Evolutionary conservation across 2,888 invertebrate genomes (phyloP), one percentile per base, ranked within the genome.

Genomic region (Microctonus hyperodae): DNA sequence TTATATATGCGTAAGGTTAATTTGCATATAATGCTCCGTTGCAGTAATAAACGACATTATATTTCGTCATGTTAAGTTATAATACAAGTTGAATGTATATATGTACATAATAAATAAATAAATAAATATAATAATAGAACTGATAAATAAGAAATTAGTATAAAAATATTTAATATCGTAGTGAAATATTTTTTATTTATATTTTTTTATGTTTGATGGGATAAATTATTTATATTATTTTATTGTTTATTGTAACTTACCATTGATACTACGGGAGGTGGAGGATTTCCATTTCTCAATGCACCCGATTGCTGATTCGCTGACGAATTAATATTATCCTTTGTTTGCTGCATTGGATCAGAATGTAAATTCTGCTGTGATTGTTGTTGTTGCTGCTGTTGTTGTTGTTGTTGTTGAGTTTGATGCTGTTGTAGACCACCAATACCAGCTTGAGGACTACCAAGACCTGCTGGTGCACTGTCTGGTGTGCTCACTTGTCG

Each of bases 321-420:
- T 73, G 79, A 78, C 59, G 83, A 76, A 74, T 81, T 82, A 20
- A 83, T 79, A 75, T 77, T 80, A 76, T 83, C 83, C 78, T 83
- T 83, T 73, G 82, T 78, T 68, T 83, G 83, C 82, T 83, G 83
- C 83, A 83, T 83, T 70, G 82, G 81, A 74, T 83, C 83, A 62
- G 74, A 69, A 75, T 81, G 81, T 66, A 81, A 72, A 56, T 78
- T 70, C 75, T 79, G 78, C 69, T 80, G 81, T 58, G 76, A 72
- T 74, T 80, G 80, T 67, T 75, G 74, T 67, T 81, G 76, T 58
- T 73, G 79, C 68, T 79, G 79, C 48, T 73, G 76, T 56, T 68
- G 72, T 67, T 66, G 75, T 40, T 75, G 75, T 58, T 79, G 75
- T 35, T 70, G 73, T 33, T 74, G 75, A 20, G 72, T 72, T 35